Base-by-base conservation (phyloP, 2,888 invertebrate species). In the Autographa pulchrina region DNA sequence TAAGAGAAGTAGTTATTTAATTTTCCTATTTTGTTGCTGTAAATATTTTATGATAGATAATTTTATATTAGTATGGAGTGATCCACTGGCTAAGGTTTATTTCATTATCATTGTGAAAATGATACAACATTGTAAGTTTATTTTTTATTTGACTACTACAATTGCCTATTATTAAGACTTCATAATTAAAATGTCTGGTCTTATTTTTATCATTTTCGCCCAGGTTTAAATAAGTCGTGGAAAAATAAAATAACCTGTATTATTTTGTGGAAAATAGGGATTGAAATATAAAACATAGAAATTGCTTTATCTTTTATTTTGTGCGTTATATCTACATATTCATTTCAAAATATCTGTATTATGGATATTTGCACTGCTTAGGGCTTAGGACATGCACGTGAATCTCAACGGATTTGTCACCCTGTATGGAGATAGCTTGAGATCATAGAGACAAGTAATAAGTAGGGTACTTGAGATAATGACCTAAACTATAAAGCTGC, bases 11-110 rank as follows among this genome's bases (percentile, higher is more conserved):
- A 87, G 83, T 84, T 84, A 80, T 84, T 85, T 75, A 84, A 84
- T 84, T 81, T 86, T 85, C 88, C 84, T 89, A 88, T 85, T 90
- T 89, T 90, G 90, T 93, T 91, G 87, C 80, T 93, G 92, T 93
- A 92, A 87, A 92, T 92, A 92, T 88, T 88, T 80, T 65, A 86
- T 82, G 82, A 78, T 81, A 76, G 80, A 85, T 83, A 70, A 78
- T 81, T 86, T 85, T 82, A 81, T 81, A 80, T 81, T 74, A 73
- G 60, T 64, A 74, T 52, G 65, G 72, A 77, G 70, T 74, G 69
- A 78, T 78, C 72, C 73, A 72, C 62, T 74, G 67, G 69, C 65
- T 38, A 80, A 79, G 61, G 71, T 78, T 78, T 80, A 82, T 74
- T 78, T 78, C 63, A 74, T 78, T 72, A 65, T 75, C 78, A 75